Conservation (phyloP, 2,797 vertebrate species). For the Potorous gilbertii region DNA sequence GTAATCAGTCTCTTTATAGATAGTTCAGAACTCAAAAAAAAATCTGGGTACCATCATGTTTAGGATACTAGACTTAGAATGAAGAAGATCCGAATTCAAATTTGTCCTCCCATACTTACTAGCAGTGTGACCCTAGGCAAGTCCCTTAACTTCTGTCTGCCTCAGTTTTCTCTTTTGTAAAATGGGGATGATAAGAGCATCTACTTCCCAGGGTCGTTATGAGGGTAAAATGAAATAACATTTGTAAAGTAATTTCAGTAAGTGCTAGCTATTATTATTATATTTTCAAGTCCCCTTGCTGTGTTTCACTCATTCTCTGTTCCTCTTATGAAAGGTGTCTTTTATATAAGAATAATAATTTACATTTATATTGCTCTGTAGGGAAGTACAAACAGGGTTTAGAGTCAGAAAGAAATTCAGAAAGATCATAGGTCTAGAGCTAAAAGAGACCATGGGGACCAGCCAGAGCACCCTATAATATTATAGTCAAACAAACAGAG, state of each 20-base stretch:
- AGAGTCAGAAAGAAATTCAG: background rate
- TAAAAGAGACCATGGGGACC: background rate
- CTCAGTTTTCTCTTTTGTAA: background rate
- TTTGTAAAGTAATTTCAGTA: background rate
- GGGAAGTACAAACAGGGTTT: background rate
- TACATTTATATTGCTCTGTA: background rate
- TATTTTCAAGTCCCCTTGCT: background rate
- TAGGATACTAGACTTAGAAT: background rate
- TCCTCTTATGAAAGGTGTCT: background rate
- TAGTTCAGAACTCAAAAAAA: background rate
- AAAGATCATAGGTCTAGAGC: background rate
- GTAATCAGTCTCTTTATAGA: slow-evolving; percentile 11
- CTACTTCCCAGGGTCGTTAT: background rate
- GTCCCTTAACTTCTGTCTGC: background rate
- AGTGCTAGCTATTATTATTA: background rate
- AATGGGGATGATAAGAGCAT: background rate
- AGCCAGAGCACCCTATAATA: background rate
- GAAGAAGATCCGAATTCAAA: background rate
- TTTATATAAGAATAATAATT: background rate
- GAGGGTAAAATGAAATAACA: background rate
- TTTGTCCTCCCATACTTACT: background rate
- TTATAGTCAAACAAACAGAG: background rate
- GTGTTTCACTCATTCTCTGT: background rate
- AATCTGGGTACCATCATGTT: background rate
- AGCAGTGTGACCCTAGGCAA: background rate